Evolutionary conservation across 2,888 invertebrate genomes (phyloP).

Genomic region (Polydrusus tereticollis): DNA sequence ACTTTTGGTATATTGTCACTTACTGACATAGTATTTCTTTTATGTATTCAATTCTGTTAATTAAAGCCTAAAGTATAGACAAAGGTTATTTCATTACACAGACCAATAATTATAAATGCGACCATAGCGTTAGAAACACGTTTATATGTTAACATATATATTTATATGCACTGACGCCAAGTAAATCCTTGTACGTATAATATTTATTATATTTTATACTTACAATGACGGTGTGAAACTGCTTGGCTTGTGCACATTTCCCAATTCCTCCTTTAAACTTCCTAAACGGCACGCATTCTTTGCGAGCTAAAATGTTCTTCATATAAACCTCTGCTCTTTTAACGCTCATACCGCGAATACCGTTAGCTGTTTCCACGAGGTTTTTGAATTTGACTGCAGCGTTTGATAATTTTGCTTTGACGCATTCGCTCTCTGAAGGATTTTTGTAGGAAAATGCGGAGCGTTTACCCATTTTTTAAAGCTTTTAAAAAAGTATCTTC

Average conservation of each 20-base stretch:
- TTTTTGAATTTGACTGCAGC: constrained; percentile 87
- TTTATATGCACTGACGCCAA: too few species aligned
- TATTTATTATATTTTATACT: too few species aligned
- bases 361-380: constrained; percentile 83
- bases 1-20: too few species aligned
- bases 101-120: too few species aligned
- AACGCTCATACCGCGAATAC: constrained; percentile 81
- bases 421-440: constrained; percentile 64
- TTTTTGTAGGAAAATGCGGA: constrained; percentile 66
- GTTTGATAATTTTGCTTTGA: constrained; percentile 82
- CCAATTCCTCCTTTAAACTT: constrained; percentile 84
- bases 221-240: constrained; percentile 78
- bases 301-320: constrained; percentile 81
- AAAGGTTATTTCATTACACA: too few species aligned
- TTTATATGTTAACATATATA: too few species aligned
- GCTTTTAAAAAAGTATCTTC: background rate
- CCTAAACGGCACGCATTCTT: constrained; percentile 86
- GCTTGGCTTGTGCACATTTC: constrained; percentile 83
- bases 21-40: too few species aligned
- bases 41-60: too few species aligned
- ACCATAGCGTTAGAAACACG: too few species aligned
- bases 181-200: too few species aligned
- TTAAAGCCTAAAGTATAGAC: too few species aligned
- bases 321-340: constrained; percentile 79
- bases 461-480: constrained; percentile 39